These are phyloP conservation scores for Cottus gobio DNA, from an alignment of 2,113 vertebrate genomes.

Conservation along the genomic window DNA sequence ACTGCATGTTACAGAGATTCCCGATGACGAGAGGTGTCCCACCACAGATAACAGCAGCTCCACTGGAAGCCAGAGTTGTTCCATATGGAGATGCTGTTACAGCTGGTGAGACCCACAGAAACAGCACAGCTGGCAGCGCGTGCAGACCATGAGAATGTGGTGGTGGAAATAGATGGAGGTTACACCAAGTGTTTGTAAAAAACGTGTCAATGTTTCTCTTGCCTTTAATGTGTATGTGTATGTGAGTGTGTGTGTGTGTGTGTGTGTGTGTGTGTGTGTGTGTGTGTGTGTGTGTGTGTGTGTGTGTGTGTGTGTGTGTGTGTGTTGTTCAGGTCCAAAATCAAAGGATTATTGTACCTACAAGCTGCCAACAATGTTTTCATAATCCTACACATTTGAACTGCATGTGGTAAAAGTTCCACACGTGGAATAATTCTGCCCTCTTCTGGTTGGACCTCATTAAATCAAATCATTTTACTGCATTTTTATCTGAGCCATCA, in stretches of 20 bases:
- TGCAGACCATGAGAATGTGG: background rate
- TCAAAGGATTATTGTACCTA: background rate
- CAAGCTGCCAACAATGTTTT: background rate
- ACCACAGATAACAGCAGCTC: conserved; percentile 83
- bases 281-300: background rate
- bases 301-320: background rate
- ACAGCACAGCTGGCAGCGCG: conserved; percentile 42
- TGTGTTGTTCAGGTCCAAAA: background rate
- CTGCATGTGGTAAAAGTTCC: background rate
- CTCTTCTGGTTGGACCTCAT: conserved; percentile 53
- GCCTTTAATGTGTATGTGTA: background rate
- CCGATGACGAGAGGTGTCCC: conserved; percentile 73
- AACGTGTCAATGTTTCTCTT: background rate
- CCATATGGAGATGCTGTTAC: conserved; percentile 88
- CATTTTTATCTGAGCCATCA: conserved; percentile 1
- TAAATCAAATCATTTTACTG: conserved; percentile 17
- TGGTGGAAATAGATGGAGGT: background rate
- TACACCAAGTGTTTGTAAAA: background rate
- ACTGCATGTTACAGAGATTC: background rate
- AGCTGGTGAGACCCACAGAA: conserved; percentile 79
- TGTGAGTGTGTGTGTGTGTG: background rate
- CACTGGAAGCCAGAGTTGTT: conserved; percentile 81
- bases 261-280: background rate
- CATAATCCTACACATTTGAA: background rate
- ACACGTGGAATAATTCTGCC: conserved; percentile 54